Evolutionary conservation across 2,113 vertebrate species (phyloP), one percentile per base, ranked within the genome.

Genomic region (Osmerus eperlanus): DNA sequence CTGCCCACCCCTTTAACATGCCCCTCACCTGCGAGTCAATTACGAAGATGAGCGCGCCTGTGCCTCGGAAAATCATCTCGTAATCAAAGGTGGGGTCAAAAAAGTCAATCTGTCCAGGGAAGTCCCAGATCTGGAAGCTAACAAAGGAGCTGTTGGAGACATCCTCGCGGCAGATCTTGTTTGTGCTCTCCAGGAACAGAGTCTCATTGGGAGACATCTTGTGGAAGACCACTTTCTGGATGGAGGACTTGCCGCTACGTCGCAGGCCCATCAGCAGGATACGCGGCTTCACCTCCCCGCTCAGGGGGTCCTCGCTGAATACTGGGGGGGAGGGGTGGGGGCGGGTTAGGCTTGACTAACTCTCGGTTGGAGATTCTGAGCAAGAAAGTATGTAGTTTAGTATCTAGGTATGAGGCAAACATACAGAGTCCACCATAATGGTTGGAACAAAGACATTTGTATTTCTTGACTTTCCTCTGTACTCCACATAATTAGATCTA

Each of bases 91-190:
- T 95, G 32, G 95, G 95, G 79, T 97, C 95, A 58, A 97, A 97
- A 88, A 97, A 97, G 85, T 97, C 96, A 72, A 97, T 96, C 71
- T 97, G 96, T 7, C 96, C 96, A 0, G 96, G 96, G 84, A 97
- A 97, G 86, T 97, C 96, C 96, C 96, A 97, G 80, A 97, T 97
- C 87, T 97, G 96, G 84, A 97, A 97, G 89, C 94, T 96, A 78
- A 97, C 95, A 61, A 97, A 97, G 78, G 95, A 96, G 84, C 94
- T 97, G 86, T 94, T 97, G 91, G 95, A 96, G 56, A 97, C 94
- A 11, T 97, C 96, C 53, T 97, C 95, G 66, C 94, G 87, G 86
- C 94, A 97, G 86, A 97, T 97, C 89, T 95, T 97, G 87, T 97
- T 97, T 15, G 96, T 97, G 80, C 95, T 96, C 83, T 97, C 96